Conservation (phyloP, 2,113 vertebrate genomes). For the Pachycephala philippinensis region DNA sequence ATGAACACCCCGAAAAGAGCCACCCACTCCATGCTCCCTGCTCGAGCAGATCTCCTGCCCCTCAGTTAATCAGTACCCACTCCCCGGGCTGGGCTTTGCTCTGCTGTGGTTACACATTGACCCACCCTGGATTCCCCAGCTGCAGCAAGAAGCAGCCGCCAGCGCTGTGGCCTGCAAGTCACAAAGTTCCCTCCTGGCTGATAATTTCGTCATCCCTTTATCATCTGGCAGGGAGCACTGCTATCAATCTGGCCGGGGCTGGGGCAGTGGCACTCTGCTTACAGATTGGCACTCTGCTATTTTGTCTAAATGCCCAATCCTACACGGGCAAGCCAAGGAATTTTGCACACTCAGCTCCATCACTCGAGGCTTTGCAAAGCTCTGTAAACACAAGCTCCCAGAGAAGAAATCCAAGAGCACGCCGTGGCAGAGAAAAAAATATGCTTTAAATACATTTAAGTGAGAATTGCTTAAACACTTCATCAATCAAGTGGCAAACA, state of each 20-base stretch:
- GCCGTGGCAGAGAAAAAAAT: background rate
- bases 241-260: background rate
- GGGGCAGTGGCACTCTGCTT: background rate
- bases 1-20: background rate
- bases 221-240: background rate
- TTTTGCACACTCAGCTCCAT: slow-evolving; percentile 41
- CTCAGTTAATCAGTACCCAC: background rate
- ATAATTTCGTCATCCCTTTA: background rate
- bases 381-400: slow-evolving; percentile 38
- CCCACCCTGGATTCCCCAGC: background rate
- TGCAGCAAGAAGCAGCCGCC: background rate
- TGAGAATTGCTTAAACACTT: slow-evolving; percentile 32
- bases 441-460: slow-evolving; percentile 7
- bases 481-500: slow-evolving; percentile 55
- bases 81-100: background rate
- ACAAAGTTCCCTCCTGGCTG: background rate
- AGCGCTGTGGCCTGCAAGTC: background rate
- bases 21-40: background rate
- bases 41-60: background rate
- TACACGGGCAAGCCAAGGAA: slow-evolving; percentile 25
- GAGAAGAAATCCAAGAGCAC: slow-evolving; percentile 40
- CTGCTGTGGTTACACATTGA: background rate
- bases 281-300: slow-evolving; percentile 20
- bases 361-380: background rate
- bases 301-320: slow-evolving; percentile 48